A percentile compares a stretch with the other conserved stretches of the same genome.
Conservation (phyloP, 2,888 invertebrate genomes). For the Cephalotes varians region DNA sequence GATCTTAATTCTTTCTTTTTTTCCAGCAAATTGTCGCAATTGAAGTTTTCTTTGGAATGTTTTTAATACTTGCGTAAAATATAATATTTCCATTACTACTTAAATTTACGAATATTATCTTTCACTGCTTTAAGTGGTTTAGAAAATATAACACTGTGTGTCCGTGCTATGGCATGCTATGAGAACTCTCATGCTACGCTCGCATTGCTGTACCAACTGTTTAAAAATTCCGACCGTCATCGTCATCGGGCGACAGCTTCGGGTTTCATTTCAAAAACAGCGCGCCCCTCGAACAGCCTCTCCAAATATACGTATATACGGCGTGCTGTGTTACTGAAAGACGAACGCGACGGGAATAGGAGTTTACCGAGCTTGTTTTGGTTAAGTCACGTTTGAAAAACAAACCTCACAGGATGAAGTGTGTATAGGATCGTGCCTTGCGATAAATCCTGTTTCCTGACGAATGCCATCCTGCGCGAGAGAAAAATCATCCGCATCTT, state of each 20-base stretch:
- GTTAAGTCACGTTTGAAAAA: conserved; percentile 77
- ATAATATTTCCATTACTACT: not conserved
- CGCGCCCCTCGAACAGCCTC: conserved; percentile 25
- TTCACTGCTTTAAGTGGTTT: not conserved
- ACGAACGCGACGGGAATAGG: conserved; percentile 29
- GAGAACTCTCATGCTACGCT: not conserved
- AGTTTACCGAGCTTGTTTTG: conserved; percentile 76
- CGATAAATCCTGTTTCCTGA: conserved; percentile 74
- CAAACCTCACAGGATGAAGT: conserved; percentile 67
- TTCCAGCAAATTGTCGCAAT: not conserved
- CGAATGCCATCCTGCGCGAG: conserved; percentile 60
- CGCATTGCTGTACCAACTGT: conserved; percentile 1
- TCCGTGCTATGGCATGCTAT: not conserved
- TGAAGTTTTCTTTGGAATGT: not conserved
- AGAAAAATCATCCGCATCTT: conserved; percentile 54
- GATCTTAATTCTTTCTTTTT: not conserved
- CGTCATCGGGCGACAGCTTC: conserved; percentile 50
- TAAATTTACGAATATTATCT: not conserved
- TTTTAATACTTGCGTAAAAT: not conserved
- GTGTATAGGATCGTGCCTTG: conserved; percentile 65
- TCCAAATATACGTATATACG: conserved; percentile 50
- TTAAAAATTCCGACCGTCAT: conserved; percentile 44
- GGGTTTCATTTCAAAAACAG: conserved; percentile 50
- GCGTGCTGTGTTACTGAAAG: conserved; percentile 6
- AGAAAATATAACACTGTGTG: not conserved